Evolutionary conservation across 2,797 vertebrate genomes (phyloP).

Genomic region (Ctenochaetus hawaiiensis): DNA sequence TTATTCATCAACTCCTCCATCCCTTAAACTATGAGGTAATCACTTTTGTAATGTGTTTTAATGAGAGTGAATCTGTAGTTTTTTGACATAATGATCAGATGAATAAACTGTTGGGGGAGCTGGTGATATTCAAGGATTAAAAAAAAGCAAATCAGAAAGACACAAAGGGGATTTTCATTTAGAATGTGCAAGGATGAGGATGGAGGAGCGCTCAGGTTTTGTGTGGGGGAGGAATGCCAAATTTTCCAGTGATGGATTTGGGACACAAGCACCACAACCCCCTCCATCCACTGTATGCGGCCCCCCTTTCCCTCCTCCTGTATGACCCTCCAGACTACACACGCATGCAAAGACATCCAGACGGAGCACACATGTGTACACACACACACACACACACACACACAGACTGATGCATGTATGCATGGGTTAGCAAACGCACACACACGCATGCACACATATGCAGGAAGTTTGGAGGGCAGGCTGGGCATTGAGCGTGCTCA

Average conservation of each 20-base stretch:
- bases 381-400: constrained; percentile 2
- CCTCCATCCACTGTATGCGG: constrained; percentile 24
- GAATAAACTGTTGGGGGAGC: background rate
- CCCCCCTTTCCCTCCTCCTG: constrained; percentile 1
- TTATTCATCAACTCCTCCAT: background rate
- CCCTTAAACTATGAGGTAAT: background rate
- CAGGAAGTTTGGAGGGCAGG: constrained; percentile 51
- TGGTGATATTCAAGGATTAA: constrained; percentile 19
- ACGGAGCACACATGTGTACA: constrained; percentile 35
- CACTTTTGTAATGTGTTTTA: background rate
- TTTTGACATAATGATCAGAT: background rate
- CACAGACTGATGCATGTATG: constrained; percentile 27
- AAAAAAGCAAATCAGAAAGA: constrained; percentile 30
- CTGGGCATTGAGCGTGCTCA: constrained; percentile 37
- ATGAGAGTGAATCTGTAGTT: background rate
- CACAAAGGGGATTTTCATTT: constrained; percentile 34
- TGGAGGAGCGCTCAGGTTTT: background rate
- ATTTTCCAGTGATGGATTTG: constrained; percentile 63
- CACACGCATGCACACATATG: constrained; percentile 19
- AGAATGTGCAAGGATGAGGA: constrained; percentile 3
- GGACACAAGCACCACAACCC: constrained; percentile 52
- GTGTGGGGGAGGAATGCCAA: constrained; percentile 54
- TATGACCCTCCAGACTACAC: constrained; percentile 45
- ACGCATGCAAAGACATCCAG: constrained; percentile 23
- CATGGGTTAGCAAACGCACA: constrained; percentile 26